phyloP scores from a whole-genome alignment of 1,140 invertebrate species.

The Drosophila yakuba region DNA sequence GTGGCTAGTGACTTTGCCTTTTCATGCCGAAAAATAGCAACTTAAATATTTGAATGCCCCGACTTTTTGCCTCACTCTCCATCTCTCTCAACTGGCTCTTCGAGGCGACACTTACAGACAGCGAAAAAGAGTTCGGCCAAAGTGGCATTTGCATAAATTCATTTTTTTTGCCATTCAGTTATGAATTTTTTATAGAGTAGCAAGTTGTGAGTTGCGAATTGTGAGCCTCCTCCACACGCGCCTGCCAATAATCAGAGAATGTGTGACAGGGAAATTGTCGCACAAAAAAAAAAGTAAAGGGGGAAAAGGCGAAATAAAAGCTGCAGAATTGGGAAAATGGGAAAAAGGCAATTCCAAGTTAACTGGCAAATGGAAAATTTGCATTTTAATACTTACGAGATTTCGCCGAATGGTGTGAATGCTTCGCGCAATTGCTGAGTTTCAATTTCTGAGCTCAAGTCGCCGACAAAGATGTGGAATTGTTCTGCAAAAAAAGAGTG shows the following conservation, averaged over 20 bases:
- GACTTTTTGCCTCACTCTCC: conserved; percentile 9
- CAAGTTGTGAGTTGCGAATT: neutral
- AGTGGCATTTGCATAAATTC: conserved; percentile 80
- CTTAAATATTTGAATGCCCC: conserved; percentile 72
- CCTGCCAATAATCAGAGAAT: conserved; percentile 65
- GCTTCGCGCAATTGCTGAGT: conserved; percentile 98
- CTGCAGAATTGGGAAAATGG: conserved; percentile 29
- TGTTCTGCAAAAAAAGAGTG: conserved; percentile 89
- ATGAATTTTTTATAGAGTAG: conserved; percentile 72
- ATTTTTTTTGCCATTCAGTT: conserved; percentile 54
- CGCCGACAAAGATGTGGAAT: conserved; percentile 99
- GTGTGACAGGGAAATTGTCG: conserved; percentile 44
- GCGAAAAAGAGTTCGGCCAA: conserved; percentile 72
- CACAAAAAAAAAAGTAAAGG: neutral
- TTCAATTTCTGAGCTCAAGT: conserved; percentile 99
- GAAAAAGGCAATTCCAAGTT: conserved; percentile 52
- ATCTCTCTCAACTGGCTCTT: neutral
- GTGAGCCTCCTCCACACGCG: conserved; percentile 37
- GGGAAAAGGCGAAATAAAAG: conserved; percentile 34
- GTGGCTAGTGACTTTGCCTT: conserved; percentile 58
- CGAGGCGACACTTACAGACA: conserved; percentile 41
- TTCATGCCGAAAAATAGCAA: conserved; percentile 71
- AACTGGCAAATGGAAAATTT: conserved; percentile 74
- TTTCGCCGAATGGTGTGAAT: conserved; percentile 98
- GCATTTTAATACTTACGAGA: conserved; percentile 89